A percentile compares a stretch with the other conserved stretches of the same genome.
Evolutionary conservation across 2,797 vertebrate species (phyloP).

Genomic region (Buphagus erythrorhynchus): DNA sequence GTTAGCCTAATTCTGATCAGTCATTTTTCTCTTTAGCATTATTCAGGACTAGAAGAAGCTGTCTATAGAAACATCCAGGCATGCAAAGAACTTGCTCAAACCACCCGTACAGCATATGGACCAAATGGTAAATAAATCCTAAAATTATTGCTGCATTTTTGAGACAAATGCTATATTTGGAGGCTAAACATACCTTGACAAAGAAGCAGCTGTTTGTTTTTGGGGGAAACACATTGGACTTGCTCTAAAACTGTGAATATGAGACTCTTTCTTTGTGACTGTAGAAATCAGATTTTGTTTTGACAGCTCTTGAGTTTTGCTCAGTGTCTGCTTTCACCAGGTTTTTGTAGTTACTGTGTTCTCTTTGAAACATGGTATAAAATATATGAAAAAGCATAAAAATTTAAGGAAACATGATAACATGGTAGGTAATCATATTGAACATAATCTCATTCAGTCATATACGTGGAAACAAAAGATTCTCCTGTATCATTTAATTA

Average conservation of each 20-base stretch:
- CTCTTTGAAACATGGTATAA: background rate
- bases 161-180: background rate
- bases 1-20: background rate
- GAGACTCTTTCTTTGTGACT: background rate
- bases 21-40: slow-evolving; percentile 81
- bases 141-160: background rate
- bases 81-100: slow-evolving; percentile 96
- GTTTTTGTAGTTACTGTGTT: background rate
- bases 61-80: slow-evolving; percentile 96
- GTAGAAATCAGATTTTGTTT: background rate
- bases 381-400: background rate
- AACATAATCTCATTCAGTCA: background rate
- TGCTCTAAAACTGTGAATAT: background rate
- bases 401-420: background rate
- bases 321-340: background rate
- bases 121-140: slow-evolving; percentile 87
- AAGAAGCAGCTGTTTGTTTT: background rate
- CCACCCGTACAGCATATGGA: slow-evolving; percentile 95
- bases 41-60: slow-evolving; percentile 95
- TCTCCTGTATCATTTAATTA: background rate
- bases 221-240: background rate
- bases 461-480: background rate
- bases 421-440: background rate
- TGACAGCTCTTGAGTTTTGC: background rate
- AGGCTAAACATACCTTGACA: background rate